phyloP scores from a whole-genome alignment of 2,797 vertebrate species.

The Agapornis canus region DNA sequence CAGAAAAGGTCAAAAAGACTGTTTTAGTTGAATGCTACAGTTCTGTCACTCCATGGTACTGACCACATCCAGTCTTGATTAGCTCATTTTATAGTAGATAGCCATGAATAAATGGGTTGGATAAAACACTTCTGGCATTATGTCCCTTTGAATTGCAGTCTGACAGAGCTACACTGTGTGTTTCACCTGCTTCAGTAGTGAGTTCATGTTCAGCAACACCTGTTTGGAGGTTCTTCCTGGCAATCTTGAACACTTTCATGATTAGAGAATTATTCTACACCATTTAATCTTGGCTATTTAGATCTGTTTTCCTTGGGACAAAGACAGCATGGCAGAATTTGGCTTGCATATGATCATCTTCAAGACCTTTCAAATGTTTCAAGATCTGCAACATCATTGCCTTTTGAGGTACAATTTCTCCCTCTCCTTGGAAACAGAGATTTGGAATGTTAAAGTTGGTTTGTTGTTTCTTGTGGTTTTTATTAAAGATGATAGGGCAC shows the following conservation, averaged over 20 bases:
- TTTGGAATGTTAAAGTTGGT: not conserved
- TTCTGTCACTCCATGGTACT: not conserved
- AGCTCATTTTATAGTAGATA: not conserved
- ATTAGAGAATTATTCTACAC: not conserved
- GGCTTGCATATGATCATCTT: not conserved
- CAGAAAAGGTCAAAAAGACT: not conserved
- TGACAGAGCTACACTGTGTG: not conserved
- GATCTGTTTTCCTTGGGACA: not conserved
- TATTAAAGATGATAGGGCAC: not conserved
- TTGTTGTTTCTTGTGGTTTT: not conserved
- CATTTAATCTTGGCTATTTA: not conserved
- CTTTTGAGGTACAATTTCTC: not conserved
- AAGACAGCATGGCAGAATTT: not conserved
- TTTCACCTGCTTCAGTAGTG: not conserved
- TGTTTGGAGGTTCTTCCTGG: not conserved
- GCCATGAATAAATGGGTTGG: not conserved
- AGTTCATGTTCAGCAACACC: not conserved
- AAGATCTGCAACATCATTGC: not conserved
- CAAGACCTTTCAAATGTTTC: not conserved
- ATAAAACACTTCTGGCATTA: not conserved
- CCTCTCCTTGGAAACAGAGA: not conserved
- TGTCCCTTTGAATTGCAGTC: not conserved
- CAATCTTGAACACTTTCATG: not conserved
- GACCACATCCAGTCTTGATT: not conserved
- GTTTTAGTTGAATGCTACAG: not conserved